Conservation (phyloP, 2,888 invertebrate species). For the Thysanoteuthis rhombus region DNA sequence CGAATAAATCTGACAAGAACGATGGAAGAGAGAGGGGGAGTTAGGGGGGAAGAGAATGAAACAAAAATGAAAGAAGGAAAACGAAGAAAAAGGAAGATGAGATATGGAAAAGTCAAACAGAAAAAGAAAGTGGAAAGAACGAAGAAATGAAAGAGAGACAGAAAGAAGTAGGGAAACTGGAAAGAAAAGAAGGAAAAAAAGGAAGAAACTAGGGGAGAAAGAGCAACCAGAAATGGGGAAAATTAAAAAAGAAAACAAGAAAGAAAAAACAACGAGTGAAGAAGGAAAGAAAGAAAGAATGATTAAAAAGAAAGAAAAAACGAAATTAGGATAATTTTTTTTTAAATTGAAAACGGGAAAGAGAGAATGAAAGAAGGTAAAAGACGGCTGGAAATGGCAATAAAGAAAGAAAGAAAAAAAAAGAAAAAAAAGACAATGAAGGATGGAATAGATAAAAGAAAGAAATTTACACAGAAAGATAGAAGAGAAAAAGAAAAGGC, state of each 20-base stretch:
- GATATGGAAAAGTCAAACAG: neutral
- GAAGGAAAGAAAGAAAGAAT: neutral
- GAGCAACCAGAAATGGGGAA: no score
- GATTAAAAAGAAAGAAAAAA: no score
- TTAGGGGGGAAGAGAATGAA: neutral
- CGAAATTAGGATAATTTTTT: no score
- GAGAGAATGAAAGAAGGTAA: neutral
- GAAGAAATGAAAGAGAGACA: neutral
- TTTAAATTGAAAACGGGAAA: neutral
- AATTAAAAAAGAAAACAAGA: no score
- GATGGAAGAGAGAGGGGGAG: neutral
- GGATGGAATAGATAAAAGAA: neutral
- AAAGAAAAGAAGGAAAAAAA: neutral
- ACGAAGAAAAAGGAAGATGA: neutral
- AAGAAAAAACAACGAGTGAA: neutral
- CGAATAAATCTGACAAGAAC: no score
- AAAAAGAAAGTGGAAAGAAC: neutral
- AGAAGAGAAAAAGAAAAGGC: neutral
- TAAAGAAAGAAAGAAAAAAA: neutral
- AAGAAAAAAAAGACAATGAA: neutral
- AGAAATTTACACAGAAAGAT: neutral
- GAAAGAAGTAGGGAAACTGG: no score
- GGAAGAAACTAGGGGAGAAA: no score
- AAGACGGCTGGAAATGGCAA: neutral
- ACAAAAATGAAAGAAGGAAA: neutral